Evolutionary conservation across 2,888 invertebrate species (phyloP), one percentile per base, ranked within the genome.

Genomic region (Trisateles emortualis): DNA sequence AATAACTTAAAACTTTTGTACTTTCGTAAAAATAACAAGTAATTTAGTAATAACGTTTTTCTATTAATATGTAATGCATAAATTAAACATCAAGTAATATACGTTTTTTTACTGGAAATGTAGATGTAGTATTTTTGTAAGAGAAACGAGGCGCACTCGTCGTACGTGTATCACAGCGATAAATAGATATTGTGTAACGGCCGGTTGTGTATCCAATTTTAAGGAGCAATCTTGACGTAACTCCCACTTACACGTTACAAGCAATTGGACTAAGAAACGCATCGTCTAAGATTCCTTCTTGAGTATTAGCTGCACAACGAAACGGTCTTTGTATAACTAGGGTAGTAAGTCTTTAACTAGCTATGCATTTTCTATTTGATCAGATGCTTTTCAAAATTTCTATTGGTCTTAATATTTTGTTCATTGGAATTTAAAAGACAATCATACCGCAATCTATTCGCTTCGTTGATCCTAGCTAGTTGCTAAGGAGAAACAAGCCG

Each of bases 81-180:
- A 76, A 84, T 81, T 87, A 81, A 89, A 85, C 81, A 83, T 84
- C 84, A 87, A 86, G 71, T 90, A 86, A 87, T 86, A 74, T 90
- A 88, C 83, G 77, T 85, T 92, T 92, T 88, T 92, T 88, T 92
- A 91, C 87, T 88, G 90, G 80, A 86, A 87, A 75, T 76, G 86
- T 91, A 91, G 90, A 72, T 84, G 83, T 92, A 92, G 91, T 90
- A 87, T 91, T 90, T 91, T 91, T 90, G 75, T 91, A 90, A 91
- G 87, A 83, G 63, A 73, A 82, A 72, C 83, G 89, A 83, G 88
- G 75, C 72, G 60, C 62, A 72, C 88, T 89, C 88, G 82, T 89
- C 86, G 81, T 82, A 86, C 89, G 92, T 93, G 93, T 93, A 93
- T 92, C 87, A 89, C 84, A 92, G 93, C 93, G 92, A 93, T 93